Percentiles rank a stretch among this genome's conserved stretches.
These are phyloP conservation scores for Rhinichthys osculus DNA, from an alignment of 2,797 vertebrate genomes.

Conservation along the genomic window DNA sequence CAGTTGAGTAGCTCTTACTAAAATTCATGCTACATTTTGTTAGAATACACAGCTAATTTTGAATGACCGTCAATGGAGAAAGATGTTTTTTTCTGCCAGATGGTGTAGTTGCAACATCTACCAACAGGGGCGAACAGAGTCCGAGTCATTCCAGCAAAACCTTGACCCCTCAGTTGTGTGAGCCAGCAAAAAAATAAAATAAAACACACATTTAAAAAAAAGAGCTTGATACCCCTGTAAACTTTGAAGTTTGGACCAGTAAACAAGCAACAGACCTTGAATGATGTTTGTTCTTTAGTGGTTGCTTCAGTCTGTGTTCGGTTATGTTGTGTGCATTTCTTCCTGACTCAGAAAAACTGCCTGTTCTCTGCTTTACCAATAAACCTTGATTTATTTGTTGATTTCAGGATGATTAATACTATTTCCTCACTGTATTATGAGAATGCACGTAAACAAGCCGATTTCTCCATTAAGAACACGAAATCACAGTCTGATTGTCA, in stretches of 20 bases:
- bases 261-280: constrained; percentile 23
- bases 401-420: neutral
- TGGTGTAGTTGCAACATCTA: neutral
- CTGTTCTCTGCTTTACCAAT: constrained; percentile 36
- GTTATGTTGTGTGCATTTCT: neutral
- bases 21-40: neutral
- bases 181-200: neutral
- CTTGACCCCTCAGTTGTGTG: neutral
- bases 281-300: constrained; percentile 28
- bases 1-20: neutral
- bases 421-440: neutral
- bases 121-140: neutral
- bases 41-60: neutral
- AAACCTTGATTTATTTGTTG: constrained; percentile 17
- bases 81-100: neutral
- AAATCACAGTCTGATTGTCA: neutral
- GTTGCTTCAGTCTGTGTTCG: constrained; percentile 1
- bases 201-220: neutral
- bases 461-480: neutral
- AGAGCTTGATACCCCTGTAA: neutral
- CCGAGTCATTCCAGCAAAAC: neutral
- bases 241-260: constrained; percentile 3
- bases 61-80: neutral
- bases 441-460: neutral
- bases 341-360: constrained; percentile 35